Evolutionary conservation across 1,140 invertebrate species (phyloP).

Genomic region (Lutraria rhynchaena): DNA sequence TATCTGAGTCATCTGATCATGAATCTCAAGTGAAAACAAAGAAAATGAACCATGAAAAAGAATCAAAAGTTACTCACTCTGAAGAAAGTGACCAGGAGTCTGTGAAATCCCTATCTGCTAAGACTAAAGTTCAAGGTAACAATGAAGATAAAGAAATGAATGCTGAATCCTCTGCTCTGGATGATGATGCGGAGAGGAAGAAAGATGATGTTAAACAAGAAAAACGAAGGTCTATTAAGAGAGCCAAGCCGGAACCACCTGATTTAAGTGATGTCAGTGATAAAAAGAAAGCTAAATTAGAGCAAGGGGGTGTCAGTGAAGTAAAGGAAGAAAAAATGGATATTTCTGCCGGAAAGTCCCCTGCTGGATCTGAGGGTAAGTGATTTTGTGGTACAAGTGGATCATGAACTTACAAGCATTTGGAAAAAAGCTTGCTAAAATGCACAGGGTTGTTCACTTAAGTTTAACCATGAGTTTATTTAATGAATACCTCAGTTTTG

Average conservation of each 20-base stretch:
- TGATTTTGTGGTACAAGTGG: too few relatives aligned
- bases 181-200: too few relatives aligned
- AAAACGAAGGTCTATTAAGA: constrained; percentile 40
- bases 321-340: constrained; percentile 33
- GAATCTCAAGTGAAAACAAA: constrained; percentile 4
- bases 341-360: neutral
- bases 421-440: too few relatives aligned
- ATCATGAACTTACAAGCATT: too few relatives aligned
- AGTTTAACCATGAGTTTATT: too few relatives aligned
- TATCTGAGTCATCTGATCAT: constrained; percentile 46
- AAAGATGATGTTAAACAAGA: constrained; percentile 5
- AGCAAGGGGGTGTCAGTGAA: neutral
- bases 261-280: constrained; percentile 8
- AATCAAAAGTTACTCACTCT: neutral
- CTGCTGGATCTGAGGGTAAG: constrained; percentile 20
- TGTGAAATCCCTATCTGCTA: neutral
- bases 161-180: too few relatives aligned
- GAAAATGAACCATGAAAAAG: neutral
- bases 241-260: constrained; percentile 6
- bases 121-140: neutral
- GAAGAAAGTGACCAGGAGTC: neutral
- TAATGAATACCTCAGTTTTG: too few relatives aligned
- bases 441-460: too few relatives aligned
- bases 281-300: constrained; percentile 36
- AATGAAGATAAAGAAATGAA: neutral